Base-by-base conservation (phyloP, 1,140 invertebrate genomes). In the Drosophila simulans region DNA sequence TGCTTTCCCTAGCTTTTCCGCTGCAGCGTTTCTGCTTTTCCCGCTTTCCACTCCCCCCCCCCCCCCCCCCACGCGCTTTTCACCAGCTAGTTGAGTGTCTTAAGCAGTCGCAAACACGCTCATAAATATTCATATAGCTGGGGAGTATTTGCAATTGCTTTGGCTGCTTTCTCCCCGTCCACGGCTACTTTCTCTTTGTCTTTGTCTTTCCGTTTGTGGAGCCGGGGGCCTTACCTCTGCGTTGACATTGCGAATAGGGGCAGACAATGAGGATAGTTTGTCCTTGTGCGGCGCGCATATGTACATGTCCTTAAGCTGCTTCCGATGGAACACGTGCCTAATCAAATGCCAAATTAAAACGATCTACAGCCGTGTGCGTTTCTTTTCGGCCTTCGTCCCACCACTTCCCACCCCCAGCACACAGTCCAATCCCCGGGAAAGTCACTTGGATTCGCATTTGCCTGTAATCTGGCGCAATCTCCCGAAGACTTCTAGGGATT, bases 261-360 rank as follows among this genome's bases (percentile, higher is more conserved):
- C 60, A 63, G 77, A 52, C 55, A 56, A 79, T 57, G 68, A 49
- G 68, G 66, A 70, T 57, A 56, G 65, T 57, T 71, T n/a, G 4
- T 22, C 27, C 34, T 25, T 39, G 54, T 31, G 57, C 55, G 43
- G 57, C 49, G 43, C 62, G 34, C 54, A 45, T 20, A 22, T 22
- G 20, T 22, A 66, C 42, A 59, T 48, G 51, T 63, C 49, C 27
- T 59, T 58, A 49, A 76, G 49, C 71, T 40, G 37, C 45, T 52
- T 75, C 25, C 52, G 72, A 57, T 54, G 42, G 60, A 40, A 81
- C 78, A 77, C 78, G 78, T 80, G 78, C 78, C 79, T 88, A 83
- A 88, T 86, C 82, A 88, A 88, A 83, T 76, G 83, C 83, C 69
- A 81, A 77, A 86, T 79, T 78, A 88, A 88, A 86, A 79, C 79